Evolutionary conservation across 2,797 vertebrate species (phyloP).

Genomic region (Cetoscarus ocellatus): DNA sequence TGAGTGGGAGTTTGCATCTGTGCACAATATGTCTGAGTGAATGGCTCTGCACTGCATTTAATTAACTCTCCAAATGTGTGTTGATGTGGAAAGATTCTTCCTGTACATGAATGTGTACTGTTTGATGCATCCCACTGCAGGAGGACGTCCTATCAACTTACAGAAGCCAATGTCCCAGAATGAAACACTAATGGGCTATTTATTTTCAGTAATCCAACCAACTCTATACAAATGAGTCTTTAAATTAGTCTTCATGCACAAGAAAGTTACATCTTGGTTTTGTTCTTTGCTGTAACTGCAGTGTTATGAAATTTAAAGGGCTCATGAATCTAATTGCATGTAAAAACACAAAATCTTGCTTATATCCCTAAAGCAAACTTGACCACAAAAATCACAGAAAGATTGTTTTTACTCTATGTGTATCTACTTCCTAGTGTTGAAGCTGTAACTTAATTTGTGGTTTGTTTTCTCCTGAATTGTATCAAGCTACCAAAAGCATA

Average conservation of each 20-base stretch:
- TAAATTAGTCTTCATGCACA: constrained; percentile 20
- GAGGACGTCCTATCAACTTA: constrained; percentile 10
- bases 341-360: constrained; percentile 19
- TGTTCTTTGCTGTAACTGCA: constrained; percentile 8
- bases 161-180: constrained; percentile 16
- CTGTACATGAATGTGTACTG: constrained; percentile 5
- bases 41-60: constrained; percentile 43
- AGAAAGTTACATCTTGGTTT: constrained; percentile 8
- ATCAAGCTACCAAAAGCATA: too few species aligned
- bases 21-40: constrained; percentile 27
- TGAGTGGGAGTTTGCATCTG: constrained; percentile 42
- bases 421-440: too few species aligned
- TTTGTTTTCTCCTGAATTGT: too few species aligned
- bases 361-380: too few species aligned
- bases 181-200: constrained; percentile 29
- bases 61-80: constrained; percentile 8
- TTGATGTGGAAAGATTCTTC: constrained; percentile 4
- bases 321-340: too few species aligned
- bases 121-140: constrained; percentile 2
- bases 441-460: too few species aligned
- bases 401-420: too few species aligned
- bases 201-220: constrained; percentile 38
- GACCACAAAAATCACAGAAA: too few species aligned
- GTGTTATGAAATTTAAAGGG: constrained; percentile 24
- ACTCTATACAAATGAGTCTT: constrained; percentile 33